Evolutionary conservation across 2,797 vertebrate species (phyloP), one percentile per base, ranked within the genome.

Genomic region (Neosilurus hyrtlii): DNA sequence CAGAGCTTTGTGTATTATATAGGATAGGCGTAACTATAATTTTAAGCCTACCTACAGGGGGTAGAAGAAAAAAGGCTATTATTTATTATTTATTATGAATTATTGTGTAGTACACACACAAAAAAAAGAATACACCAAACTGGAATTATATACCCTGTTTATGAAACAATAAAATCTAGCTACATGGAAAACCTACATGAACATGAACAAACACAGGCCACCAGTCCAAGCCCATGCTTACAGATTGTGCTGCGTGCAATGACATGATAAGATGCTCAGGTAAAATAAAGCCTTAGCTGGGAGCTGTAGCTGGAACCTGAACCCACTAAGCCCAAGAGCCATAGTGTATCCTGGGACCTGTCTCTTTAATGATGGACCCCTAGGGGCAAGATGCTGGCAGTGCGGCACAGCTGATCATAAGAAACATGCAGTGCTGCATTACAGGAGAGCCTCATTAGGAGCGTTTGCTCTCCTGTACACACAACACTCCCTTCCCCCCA

Each of bases 361-460:
- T 43, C 88, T 88, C 89, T 88, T 90, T 94, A 95, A 94, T 94
- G 93, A 93, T 91, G 88, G 90, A 90, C 82, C 92, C 93, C 92
- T 94, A 89, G 91, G 93, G 93, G 93, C 59, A 92, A 88, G 88
- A 80, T 74, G 65, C 79, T 90, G 89, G 90, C 91, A 92, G 91
- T 90, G 89, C 90, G 92, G 92, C 92, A 91, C 91, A 93, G 89
- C 91, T 92, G 93, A 94, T 93, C 91, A 91, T 93, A 92, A 94
- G 91, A 93, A 92, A 92, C 88, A 88, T 89, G 85, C 90, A 88
- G 89, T 91, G 91, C 91, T 91, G 91, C 90, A 90, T 91, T 93
- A 92, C 92, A 93, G 89, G 91, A 94, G 93, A 92, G 90, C 89
- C 91, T 93, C 92, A 94, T 94, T 93, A 93, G 91, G 90, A 89